A percentile compares a stretch with the other conserved stretches of the same genome.
Evolutionary conservation across 2,797 vertebrate genomes (phyloP).

Genomic region (Tauraco hartlaubi): DNA sequence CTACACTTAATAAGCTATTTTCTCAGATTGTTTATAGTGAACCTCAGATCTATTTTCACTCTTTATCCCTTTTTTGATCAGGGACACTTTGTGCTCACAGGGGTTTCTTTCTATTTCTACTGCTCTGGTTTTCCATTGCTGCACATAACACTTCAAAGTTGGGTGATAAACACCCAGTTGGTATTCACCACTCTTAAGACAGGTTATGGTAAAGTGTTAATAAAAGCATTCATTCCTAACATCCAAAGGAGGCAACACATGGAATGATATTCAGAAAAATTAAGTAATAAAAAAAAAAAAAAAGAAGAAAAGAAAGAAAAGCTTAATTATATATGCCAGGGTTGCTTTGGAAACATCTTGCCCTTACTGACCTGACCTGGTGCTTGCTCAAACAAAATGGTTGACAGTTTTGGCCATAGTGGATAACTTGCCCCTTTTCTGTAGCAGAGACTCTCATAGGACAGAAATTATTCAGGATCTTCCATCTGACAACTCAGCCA

Average conservation of each 20-base stretch:
- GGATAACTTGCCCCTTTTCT: background rate
- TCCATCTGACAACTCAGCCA: background rate
- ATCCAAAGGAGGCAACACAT: background rate
- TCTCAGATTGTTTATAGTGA: background rate
- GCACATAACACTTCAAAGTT: background rate
- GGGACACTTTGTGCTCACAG: background rate
- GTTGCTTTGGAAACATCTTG: background rate
- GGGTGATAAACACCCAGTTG: background rate
- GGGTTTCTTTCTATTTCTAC: background rate
- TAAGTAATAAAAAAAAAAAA: background rate
- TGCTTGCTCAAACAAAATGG: background rate
- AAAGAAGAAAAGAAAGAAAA: background rate
- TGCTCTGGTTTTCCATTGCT: background rate
- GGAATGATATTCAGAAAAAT: background rate
- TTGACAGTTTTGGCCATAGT: background rate
- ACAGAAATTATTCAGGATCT: background rate
- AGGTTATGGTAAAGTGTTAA: background rate
- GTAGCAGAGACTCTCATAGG: background rate
- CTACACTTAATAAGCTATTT: background rate
- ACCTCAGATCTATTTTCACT: background rate
- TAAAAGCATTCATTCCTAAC: background rate
- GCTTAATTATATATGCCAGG: background rate
- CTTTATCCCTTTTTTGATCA: background rate
- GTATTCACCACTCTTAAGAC: background rate
- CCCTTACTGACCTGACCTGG: background rate